Percentiles rank a stretch among this genome's conserved stretches.
Evolutionary conservation across 1,140 invertebrate species (phyloP).

Genomic region (Drosophila bocqueti): DNA sequence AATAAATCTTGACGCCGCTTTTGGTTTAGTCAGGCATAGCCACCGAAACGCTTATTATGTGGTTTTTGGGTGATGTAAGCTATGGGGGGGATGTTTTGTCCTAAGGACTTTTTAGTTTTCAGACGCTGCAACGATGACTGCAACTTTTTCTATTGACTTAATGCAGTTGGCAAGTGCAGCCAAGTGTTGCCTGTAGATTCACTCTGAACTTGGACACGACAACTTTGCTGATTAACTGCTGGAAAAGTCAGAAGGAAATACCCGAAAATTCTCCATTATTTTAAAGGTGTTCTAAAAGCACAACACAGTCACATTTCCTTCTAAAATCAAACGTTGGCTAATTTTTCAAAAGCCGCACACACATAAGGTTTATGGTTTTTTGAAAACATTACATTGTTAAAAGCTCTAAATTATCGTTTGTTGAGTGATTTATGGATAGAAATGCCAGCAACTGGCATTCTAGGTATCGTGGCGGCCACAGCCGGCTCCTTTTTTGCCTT

Average conservation of each 20-base stretch:
- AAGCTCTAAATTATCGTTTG: conserved; percentile 13
- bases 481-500: conserved; percentile 70
- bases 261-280: not conserved
- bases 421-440: conserved; percentile 16
- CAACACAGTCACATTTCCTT: conserved; percentile 17
- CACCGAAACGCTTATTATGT: conserved; percentile 59
- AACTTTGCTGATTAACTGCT: conserved; percentile 47
- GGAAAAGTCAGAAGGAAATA: not conserved
- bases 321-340: conserved; percentile 7
- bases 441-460: conserved; percentile 36
- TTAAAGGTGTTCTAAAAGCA: not conserved
- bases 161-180: conserved; percentile 72
- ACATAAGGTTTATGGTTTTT: not conserved
- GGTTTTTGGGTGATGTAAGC: not conserved
- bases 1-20: conserved; percentile 73
- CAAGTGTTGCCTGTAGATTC: conserved; percentile 60
- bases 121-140: conserved; percentile 54
- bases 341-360: not conserved
- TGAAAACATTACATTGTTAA: not conserved
- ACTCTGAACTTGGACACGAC: conserved; percentile 35
- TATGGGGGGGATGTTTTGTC: conserved; percentile 18
- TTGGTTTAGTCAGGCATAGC: conserved; percentile 70
- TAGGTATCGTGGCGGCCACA: conserved; percentile 60
- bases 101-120: conserved; percentile 39
- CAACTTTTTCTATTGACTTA: conserved; percentile 80